A percentile compares a stretch with the other conserved stretches of the same genome.
These are phyloP conservation scores for Zophobas morio DNA, from an alignment of 1,140 invertebrate species.

Conservation along the genomic window DNA sequence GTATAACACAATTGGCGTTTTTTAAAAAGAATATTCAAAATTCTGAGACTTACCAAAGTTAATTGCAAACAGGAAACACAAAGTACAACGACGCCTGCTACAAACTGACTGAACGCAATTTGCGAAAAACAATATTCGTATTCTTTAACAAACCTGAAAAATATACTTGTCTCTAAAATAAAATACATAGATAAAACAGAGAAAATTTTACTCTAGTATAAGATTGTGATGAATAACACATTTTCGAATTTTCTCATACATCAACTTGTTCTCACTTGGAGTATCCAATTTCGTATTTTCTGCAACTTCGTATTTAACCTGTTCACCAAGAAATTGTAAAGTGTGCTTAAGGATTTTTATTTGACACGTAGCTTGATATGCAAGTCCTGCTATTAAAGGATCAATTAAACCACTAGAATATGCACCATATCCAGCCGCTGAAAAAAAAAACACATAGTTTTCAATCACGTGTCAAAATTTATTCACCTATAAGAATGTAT, in stretches of 20 bases:
- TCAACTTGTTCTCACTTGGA: slow-evolving; percentile 32
- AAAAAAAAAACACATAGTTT: not conserved
- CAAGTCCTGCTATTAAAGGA: slow-evolving; percentile 59
- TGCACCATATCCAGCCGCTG: slow-evolving; percentile 58
- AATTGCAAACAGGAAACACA: slow-evolving; percentile 62
- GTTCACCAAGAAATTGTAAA: slow-evolving; percentile 45
- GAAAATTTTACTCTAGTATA: slow-evolving; percentile 48
- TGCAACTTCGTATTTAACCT: slow-evolving; percentile 32
- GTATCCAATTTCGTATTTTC: slow-evolving; percentile 1
- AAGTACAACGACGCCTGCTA: slow-evolving; percentile 60
- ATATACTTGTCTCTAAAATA: not conserved
- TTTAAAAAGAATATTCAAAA: not conserved
- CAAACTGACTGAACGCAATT: slow-evolving; percentile 59
- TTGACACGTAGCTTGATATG: slow-evolving; percentile 58
- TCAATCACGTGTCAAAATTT: not conserved
- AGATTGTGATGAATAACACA: slow-evolving; percentile 58
- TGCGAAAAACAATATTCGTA: slow-evolving; percentile 61
- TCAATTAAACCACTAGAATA: slow-evolving; percentile 60
- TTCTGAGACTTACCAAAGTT: slow-evolving; percentile 56
- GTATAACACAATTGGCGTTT: not conserved
- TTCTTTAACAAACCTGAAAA: slow-evolving; percentile 50
- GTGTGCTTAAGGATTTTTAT: slow-evolving; percentile 61
- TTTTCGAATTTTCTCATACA: slow-evolving; percentile 52
- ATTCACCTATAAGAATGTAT: slow-evolving; percentile 12
- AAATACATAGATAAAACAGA: slow-evolving; percentile 9